Percentiles rank a stretch among this genome's conserved stretches.
phyloP scores from a whole-genome alignment of 2,113 vertebrate genomes.

The Cyprinodon variegatus region DNA sequence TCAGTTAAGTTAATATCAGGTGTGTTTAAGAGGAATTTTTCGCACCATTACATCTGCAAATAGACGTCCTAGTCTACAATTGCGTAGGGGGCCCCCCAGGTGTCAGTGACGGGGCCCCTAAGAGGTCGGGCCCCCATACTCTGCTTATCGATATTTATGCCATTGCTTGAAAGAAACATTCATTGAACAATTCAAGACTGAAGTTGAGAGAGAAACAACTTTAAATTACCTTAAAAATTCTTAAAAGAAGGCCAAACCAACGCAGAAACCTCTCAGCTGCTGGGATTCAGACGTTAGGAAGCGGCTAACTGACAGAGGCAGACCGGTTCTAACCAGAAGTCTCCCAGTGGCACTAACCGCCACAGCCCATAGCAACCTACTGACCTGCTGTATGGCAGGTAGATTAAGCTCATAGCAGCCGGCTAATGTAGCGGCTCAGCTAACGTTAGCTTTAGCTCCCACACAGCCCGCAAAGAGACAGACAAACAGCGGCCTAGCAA shows the following conservation, averaged over 20 bases:
- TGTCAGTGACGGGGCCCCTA: no score
- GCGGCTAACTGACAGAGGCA: background rate
- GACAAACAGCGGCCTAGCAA: conserved; percentile 74
- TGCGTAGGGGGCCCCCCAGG: no score
- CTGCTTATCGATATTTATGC: no score
- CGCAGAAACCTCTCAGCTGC: background rate
- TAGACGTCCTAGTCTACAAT: no score
- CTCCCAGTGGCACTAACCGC: no score
- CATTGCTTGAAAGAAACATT: background rate
- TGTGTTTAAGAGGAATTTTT: no score
- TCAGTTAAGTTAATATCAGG: no score
- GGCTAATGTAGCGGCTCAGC: background rate
- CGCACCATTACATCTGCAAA: no score
- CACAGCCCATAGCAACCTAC: background rate
- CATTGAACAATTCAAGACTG: background rate
- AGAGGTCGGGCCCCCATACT: no score
- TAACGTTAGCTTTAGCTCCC: conserved; percentile 9
- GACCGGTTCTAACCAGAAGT: no score
- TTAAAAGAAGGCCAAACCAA: background rate
- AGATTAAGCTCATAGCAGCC: background rate
- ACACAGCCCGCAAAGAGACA: conserved; percentile 21
- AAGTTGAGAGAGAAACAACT: no score
- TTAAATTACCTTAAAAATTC: background rate
- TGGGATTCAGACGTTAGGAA: background rate
- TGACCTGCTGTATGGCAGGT: background rate